Evolutionary conservation across 2,888 invertebrate species (phyloP).

Genomic region (Eumacrocentrus americanus): DNA sequence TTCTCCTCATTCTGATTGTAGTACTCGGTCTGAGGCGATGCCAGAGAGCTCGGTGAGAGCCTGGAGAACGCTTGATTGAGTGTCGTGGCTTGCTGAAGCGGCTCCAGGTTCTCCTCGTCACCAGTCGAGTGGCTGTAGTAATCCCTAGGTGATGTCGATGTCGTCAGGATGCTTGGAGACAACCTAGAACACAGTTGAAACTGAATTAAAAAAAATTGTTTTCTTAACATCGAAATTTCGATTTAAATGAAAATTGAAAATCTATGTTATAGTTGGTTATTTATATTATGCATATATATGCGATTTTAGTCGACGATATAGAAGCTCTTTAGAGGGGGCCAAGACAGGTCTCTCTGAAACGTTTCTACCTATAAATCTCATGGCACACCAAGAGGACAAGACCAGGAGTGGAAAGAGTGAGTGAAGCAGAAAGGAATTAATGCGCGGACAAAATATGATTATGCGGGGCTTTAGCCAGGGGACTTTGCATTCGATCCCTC

Average conservation of each 20-base stretch:
- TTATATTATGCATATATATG: too few species aligned
- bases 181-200: too few species aligned
- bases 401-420: slow-evolving; percentile 23
- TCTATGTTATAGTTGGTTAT: too few species aligned
- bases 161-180: slow-evolving; percentile 49
- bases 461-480: slow-evolving; percentile 28
- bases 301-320: too few species aligned
- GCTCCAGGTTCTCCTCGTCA: slow-evolving; percentile 59
- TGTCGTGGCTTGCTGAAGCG: slow-evolving; percentile 35
- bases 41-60: slow-evolving; percentile 49
- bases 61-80: slow-evolving; percentile 38
- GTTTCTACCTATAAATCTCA: slow-evolving; percentile 18
- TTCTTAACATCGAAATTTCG: too few species aligned
- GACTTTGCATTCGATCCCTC: slow-evolving; percentile 28
- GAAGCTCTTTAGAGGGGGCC: slow-evolving; percentile 3
- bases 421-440: slow-evolving; percentile 36
- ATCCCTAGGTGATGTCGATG: slow-evolving; percentile 44
- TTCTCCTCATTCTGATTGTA: slow-evolving; percentile 53
- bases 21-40: slow-evolving; percentile 49
- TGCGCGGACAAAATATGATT: slow-evolving; percentile 40
- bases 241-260: too few species aligned
- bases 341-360: slow-evolving; percentile 17
- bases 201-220: too few species aligned
- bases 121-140: slow-evolving; percentile 51
- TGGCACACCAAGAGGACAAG: slow-evolving; percentile 9